phyloP scores from a whole-genome alignment of 2,888 invertebrate genomes.

The Tipula unca region DNA sequence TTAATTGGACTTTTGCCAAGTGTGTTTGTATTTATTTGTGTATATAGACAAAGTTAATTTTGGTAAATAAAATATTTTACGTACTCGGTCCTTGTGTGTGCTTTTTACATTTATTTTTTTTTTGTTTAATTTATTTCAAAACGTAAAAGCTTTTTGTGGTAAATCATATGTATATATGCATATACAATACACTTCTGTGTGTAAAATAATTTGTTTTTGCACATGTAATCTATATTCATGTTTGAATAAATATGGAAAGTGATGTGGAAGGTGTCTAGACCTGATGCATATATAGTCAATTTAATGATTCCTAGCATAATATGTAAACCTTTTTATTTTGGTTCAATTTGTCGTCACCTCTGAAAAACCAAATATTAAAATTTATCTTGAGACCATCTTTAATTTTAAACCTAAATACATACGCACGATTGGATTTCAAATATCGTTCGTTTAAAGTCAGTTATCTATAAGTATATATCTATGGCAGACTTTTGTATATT shows the following conservation, averaged over 20 bases:
- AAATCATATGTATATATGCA: background rate
- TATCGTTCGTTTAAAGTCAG: too few species aligned
- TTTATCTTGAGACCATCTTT: too few species aligned
- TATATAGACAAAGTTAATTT: background rate
- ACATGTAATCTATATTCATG: background rate
- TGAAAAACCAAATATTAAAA: too few species aligned
- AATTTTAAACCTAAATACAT: too few species aligned
- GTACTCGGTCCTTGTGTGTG: background rate
- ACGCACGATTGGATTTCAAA: too few species aligned
- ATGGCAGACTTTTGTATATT: background rate
- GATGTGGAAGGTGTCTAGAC: background rate
- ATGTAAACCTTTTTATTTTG: background rate
- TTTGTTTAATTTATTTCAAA: background rate
- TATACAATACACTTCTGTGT: background rate
- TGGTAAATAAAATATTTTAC: background rate
- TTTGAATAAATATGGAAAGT: background rate
- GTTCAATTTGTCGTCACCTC: background rate
- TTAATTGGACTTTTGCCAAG: background rate
- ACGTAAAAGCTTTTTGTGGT: background rate
- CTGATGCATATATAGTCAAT: background rate
- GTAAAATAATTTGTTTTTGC: background rate
- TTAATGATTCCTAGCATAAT: background rate
- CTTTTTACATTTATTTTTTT: background rate
- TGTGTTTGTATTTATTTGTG: background rate
- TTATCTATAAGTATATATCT: too few species aligned